Evolutionary conservation across 2,888 invertebrate genomes (phyloP), one percentile per base, ranked within the genome.

Genomic region (Drosophila borborema): DNA sequence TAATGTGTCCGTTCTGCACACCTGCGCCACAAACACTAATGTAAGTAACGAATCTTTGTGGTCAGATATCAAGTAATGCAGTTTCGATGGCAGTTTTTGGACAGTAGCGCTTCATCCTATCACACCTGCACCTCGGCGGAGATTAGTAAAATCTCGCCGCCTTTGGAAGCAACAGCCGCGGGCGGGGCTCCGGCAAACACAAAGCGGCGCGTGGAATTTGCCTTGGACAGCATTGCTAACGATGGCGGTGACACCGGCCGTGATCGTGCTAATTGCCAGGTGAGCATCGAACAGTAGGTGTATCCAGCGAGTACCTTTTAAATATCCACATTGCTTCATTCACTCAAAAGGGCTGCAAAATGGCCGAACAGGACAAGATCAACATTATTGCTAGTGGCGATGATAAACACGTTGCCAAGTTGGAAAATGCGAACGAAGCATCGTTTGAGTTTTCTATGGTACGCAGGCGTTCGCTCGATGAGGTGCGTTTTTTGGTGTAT

Each of bases 381-480:
- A 66, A 31, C 43, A 51, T 63, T 55, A 67, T 58, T 58, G 48
- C 55, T 18, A 63, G 34, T 38, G 41, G 68, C 63, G 69, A 86
- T 65, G 92, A 90, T 74, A 90, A 82, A 68, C 85, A 86, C 65
- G 63, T 82, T 43, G 73, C 76, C 46, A 93, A 93, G 62, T 88
- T 92, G 77, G 92, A 90, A 66, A 89, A 82, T 62, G 86, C 90
- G 48, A 92, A 92, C 79, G 91, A 92, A 20, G 87, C 87, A 46
- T 90, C 90, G 58, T 91, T 93, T 86, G 93, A 93, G 71, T 90
- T 92, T 82, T 93, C 92, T 69, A 93, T 93, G 92, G 90, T 91
- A 80, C 90, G 90, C 74, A 84, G 91, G 68, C 86, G 90, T 72
- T 91, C 89, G 48, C 82, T 86, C 65, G 91, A 89, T 68, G 90